Base-by-base conservation (phyloP, 2,888 invertebrate genomes). In the Craniophora ligustri region DNA sequence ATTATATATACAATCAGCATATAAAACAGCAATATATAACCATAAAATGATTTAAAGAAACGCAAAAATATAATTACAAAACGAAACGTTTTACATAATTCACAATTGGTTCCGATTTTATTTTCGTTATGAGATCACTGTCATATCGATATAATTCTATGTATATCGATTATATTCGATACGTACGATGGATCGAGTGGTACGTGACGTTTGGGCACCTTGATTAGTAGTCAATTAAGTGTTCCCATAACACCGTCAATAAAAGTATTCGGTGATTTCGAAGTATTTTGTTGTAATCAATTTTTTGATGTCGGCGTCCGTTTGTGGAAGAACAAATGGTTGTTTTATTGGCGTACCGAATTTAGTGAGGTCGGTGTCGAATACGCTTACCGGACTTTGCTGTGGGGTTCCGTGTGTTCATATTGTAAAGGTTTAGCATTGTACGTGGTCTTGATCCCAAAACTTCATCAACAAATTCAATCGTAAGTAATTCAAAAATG, bases 211-310 rank as follows among this genome's bases (percentile, higher is more conserved):
- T 71, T 50, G 75, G 66, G 55, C 72, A 68, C 66, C 66, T 89
- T 89, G 88, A 89, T 89, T 89, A 88, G 86, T 85, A 88, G 91
- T 89, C 92, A 92, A 92, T 92, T 92, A 92, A 85, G 79, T 78
- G 81, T 88, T 86, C 86, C 85, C 87, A 90, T 91, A 91, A 92
- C 87, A 90, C 82, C 89, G 72, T 75, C 88, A 89, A 92, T 92
- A 92, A 92, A 92, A 81, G 88, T 89, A 84, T 88, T 87, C 85
- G 87, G 89, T 89, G 88, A 90, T 92, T 90, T 86, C 86, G 82
- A 84, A 84, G 91, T 88, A 91, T 92, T 92, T 92, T 91, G 89
- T 91, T 86, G 88, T 91, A 93, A 93, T 93, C 91, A 93, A 92
- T 91, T 89, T 82, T 89, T 85, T 82, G 86, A 83, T 81, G 92